Evolutionary conservation across 2,888 invertebrate genomes (phyloP).

Genomic region (Onthophagus sagittarius): DNA sequence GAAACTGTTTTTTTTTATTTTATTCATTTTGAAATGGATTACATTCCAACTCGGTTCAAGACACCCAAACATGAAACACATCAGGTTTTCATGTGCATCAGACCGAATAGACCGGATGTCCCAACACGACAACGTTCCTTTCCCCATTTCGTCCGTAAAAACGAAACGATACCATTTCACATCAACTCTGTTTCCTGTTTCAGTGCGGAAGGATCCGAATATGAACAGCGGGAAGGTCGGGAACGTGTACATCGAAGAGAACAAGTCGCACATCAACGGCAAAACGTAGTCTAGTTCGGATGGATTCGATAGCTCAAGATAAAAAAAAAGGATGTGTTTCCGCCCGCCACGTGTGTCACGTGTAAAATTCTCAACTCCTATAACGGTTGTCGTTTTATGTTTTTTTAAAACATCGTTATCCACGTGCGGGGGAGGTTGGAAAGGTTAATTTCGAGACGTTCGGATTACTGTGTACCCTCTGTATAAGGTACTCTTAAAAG

Average conservation of each 20-base stretch:
- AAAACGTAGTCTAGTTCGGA: slow-evolving; percentile 29
- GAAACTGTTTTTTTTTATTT: too few relatives aligned
- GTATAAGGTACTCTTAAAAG: neutral
- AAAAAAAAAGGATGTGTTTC: neutral
- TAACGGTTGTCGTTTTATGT: neutral
- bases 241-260: slow-evolving; percentile 50
- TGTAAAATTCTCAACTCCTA: neutral
- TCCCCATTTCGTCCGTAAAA: neutral
- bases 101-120: neutral
- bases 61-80: neutral
- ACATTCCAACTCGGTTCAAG: neutral
- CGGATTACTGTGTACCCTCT: neutral
- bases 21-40: neutral
- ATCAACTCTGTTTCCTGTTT: slow-evolving; percentile 23
- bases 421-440: neutral
- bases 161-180: slow-evolving; percentile 11
- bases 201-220: slow-evolving; percentile 48
- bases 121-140: neutral
- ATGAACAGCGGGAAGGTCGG: slow-evolving; percentile 41
- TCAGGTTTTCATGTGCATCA: neutral
- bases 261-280: slow-evolving; percentile 32
- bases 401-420: neutral
- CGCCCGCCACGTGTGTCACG: neutral
- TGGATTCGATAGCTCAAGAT: neutral
- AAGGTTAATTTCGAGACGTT: neutral